Base-by-base conservation (phyloP, 1,140 invertebrate genomes). In the Hycleus phaleratus region DNA sequence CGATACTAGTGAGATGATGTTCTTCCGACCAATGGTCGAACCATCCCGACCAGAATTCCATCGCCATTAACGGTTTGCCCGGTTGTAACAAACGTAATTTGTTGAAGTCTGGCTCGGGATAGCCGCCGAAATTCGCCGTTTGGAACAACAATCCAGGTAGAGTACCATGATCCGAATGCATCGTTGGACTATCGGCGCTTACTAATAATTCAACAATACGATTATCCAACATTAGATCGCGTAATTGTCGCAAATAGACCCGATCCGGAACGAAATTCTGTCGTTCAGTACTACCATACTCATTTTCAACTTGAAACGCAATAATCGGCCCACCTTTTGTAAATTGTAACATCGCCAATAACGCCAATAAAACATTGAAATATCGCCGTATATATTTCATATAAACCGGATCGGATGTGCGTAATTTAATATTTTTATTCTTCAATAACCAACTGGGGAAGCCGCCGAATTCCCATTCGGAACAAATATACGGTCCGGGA, bases 401-500 rank as follows among this genome's bases (percentile, higher is more conserved):
- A 56, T 76, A 83, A 11, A 66, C 70, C 10, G 49, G 78, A 72
- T 49, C 69, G 43, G 40, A 81, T 62, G 3, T 83, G 63, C 78
- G 77, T 80, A 68, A 75, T 66, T 38, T 72, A 65, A 49, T 75
- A 58, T 46, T 72, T 70, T 47, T 62, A 26, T 62, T 44, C 8
- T 56, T 42, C 8, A 63, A 39, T 26, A 63, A 49, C 61, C 61
- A 63, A 50, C 61, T 63, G 39, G 61, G 61, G 38, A 62, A 60
- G 25, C 73, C 71, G 38, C 75, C 74, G 50, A 76, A 77, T 56
- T 88, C 86, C 70, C 85, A 81, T 74, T 89, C 87, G 38, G 91
- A 91, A 75, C 93, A 95, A 55, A 96, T 95, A 63, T 93, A 97
- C 0, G 95, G 95, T 0, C 95, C 95, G 2, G 91, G 85, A 54